These are phyloP conservation scores for Struthio camelus DNA, from an alignment of 2,113 vertebrate species.

Conservation along the genomic window DNA sequence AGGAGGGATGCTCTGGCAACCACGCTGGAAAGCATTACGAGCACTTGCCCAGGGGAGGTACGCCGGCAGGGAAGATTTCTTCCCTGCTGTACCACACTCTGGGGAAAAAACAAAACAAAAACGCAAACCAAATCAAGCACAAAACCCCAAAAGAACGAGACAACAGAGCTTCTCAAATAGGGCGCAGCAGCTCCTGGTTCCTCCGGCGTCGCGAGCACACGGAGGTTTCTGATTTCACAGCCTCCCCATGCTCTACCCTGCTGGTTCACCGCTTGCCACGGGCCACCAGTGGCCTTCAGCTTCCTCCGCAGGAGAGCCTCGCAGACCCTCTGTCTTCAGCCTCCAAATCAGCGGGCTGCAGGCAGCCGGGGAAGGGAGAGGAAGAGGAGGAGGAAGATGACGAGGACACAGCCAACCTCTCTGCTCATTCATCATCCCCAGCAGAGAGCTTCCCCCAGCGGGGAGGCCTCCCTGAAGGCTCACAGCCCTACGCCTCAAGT, in stretches of 20 bases:
- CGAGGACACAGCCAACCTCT: not conserved
- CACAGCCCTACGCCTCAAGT: not conserved
- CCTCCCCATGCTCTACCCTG: no score
- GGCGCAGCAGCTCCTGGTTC: not conserved
- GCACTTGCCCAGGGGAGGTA: not conserved
- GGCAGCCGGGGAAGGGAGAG: not conserved
- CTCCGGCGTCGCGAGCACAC: not conserved
- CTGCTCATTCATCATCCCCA: not conserved
- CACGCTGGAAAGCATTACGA: not conserved
- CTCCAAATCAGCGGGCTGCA: not conserved
- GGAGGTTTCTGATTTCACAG: not conserved
- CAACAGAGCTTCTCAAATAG: not conserved
- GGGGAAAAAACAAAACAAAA: not conserved
- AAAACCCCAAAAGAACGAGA: not conserved
- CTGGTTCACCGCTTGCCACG: no score
- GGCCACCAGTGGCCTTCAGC: not conserved
- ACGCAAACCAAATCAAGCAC: not conserved
- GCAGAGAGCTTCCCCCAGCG: not conserved
- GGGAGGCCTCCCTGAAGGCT: not conserved
- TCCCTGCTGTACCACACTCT: not conserved
- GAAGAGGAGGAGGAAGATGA: not conserved
- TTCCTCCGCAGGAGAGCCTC: not conserved
- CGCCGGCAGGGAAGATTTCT: not conserved
- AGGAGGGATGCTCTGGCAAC: not conserved
- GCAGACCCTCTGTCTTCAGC: not conserved